Evolutionary conservation across 2,888 invertebrate genomes (phyloP).

Genomic region (Girardia tigrina): DNA sequence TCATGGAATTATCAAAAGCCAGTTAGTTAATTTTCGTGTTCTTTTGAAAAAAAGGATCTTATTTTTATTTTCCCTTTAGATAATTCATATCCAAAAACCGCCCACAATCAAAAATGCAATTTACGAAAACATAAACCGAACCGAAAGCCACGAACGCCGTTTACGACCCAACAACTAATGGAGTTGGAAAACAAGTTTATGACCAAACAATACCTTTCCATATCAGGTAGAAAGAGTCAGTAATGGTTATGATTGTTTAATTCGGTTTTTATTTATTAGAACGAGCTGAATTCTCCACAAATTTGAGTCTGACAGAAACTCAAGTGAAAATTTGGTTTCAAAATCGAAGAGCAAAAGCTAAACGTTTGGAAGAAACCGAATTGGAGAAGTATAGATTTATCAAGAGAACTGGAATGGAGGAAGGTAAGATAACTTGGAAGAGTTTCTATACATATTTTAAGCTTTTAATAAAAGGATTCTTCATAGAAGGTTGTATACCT

Average conservation of each 20-base stretch:
- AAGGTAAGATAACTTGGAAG: not conserved
- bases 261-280: conserved; percentile 51
- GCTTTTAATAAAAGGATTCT: too few species aligned
- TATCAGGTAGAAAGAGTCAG: conserved; percentile 58
- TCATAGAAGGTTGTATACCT: too few species aligned
- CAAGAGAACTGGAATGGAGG: not conserved
- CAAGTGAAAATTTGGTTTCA: conserved; percentile 50
- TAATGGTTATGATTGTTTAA: not conserved
- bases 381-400: conserved; percentile 67
- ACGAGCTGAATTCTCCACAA: conserved; percentile 78
- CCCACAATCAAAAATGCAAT: conserved; percentile 49
- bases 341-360: conserved; percentile 69
- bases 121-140: conserved; percentile 85
- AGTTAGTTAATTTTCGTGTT: not conserved
- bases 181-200: conserved; percentile 81
- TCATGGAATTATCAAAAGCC: conserved; percentile 1
- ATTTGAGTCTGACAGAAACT: conserved; percentile 75
- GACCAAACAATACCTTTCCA: conserved; percentile 81
- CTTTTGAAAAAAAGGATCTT: not conserved
- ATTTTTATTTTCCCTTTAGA: not conserved
- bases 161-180: conserved; percentile 78
- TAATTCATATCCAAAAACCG: not conserved
- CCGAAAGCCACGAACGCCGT: conserved; percentile 83
- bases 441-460: too few species aligned
- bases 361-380: conserved; percentile 85